Base-by-base conservation (phyloP, 2,888 invertebrate species). In the Platycheirus albimanus region DNA sequence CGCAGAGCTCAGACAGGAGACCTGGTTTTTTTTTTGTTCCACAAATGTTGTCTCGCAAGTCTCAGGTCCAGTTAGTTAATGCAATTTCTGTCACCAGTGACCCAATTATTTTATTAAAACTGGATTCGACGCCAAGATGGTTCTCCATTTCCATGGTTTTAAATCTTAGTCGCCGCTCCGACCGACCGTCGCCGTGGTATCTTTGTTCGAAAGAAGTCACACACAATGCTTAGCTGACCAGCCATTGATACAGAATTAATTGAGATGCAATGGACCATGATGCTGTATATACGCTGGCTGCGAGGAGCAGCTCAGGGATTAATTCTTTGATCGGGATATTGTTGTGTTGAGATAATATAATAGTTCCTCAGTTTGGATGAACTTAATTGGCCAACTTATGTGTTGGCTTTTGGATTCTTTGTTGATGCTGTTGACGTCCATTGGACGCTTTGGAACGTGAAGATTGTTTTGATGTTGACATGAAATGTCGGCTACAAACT, bases 51-150 rank as follows among this genome's bases (percentile, higher is more conserved):
- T 77, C 76, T 71, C 77, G 33, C 77, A 71, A 67, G 71, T 78
- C 70, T 71, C 71, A 66, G 38, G 76, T 77, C 77, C 81, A 67
- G 81, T 81, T 81, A 81, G 66, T 36, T 61, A 63, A 72, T 43
- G 67, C 71, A 33, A 72, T 72, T 71, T 81, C 81, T 81, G 81
- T 72, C 76, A 71, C 77, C 66, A 58, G 33, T 81, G 81, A 81
- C 81, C 81, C 66, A 81, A 77, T 77, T 81, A 76, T 81, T 77
- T 66, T 20, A 11, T 19, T 17, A 15, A 67, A 77, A 81, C 70
- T 81, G 71, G 81, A 71, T 67, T 47, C 61, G 17, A 47, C 30
- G 19, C 43, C 38, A 15, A 67, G 56, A 70, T 56, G 7, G 56
- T 64, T 71, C 56, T 71, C 28, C n/a, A n/a, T n/a, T n/a, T n/a